Percentiles rank a stretch among this genome's conserved stretches.
Conservation (phyloP, 1,140 invertebrate species). For the Lordiphosa mommai region DNA sequence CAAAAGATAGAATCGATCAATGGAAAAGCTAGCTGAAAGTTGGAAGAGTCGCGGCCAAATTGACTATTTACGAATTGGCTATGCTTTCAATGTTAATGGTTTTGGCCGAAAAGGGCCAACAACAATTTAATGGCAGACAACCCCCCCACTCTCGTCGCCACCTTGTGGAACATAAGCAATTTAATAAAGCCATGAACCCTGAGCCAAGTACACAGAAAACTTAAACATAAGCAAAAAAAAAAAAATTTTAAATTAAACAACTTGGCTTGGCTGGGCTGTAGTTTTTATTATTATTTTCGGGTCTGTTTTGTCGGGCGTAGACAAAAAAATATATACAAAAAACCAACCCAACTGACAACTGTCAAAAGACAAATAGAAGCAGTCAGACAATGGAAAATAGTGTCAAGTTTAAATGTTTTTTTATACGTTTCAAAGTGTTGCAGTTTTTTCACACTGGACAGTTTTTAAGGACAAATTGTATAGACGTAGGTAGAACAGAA, state of each 20-base stretch:
- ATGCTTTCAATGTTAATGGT: slow-evolving; percentile 64
- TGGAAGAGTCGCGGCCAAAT: slow-evolving; percentile 28
- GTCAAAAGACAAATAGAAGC: slow-evolving; percentile 21
- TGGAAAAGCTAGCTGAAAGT: slow-evolving; percentile 27
- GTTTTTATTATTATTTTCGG: slow-evolving; percentile 45
- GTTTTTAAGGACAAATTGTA: slow-evolving; percentile 21
- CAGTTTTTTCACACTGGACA: slow-evolving; percentile 29
- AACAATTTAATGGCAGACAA: slow-evolving; percentile 33
- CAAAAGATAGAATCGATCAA: slow-evolving; percentile 46
- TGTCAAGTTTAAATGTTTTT: slow-evolving; percentile 70
- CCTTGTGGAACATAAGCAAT: slow-evolving; percentile 57
- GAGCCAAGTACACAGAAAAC: slow-evolving; percentile 63
- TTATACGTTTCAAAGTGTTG: slow-evolving; percentile 47
- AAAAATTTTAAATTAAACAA: slow-evolving; percentile 18
- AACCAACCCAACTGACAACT: slow-evolving; percentile 39
- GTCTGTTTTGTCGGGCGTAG: slow-evolving; percentile 19
- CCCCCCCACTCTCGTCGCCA: not conserved
- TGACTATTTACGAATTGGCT: slow-evolving; percentile 56
- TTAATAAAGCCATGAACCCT: slow-evolving; percentile 74
- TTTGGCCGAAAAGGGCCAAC: slow-evolving; percentile 45
- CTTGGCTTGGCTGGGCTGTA: slow-evolving; percentile 19
- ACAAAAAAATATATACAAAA: slow-evolving; percentile 18
- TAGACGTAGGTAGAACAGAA: not conserved
- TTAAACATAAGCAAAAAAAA: slow-evolving; percentile 33
- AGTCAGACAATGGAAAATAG: slow-evolving; percentile 37